A percentile compares a stretch with the other conserved stretches of the same genome.
Conservation (phyloP, 1,140 invertebrate genomes). For the Bicyclus anynana region DNA sequence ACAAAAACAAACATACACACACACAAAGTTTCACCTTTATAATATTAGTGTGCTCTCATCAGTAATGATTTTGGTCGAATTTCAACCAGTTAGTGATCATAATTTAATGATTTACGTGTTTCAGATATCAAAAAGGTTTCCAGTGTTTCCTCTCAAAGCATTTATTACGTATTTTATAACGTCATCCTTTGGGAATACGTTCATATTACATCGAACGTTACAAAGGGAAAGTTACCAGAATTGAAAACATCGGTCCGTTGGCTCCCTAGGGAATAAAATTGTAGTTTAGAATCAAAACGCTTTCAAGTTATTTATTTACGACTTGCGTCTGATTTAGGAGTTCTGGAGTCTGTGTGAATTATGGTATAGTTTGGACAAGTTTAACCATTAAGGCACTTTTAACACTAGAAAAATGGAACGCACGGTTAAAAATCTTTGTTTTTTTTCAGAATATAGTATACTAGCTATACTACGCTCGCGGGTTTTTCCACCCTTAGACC, state of each 20-base stretch:
- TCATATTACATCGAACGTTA: neutral
- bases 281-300: conserved; percentile 1
- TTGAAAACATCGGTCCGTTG: neutral
- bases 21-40: too few relatives aligned
- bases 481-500: too few relatives aligned
- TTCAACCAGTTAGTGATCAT: too few relatives aligned
- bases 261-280: neutral
- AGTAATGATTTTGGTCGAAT: too few relatives aligned
- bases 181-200: neutral
- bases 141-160: too few relatives aligned
- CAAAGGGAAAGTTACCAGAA: neutral
- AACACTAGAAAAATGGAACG: neutral
- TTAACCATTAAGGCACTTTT: neutral
- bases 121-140: too few relatives aligned
- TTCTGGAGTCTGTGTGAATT: conserved; percentile 15
- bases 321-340: conserved; percentile 13
- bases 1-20: too few relatives aligned
- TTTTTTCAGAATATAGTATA: too few relatives aligned
- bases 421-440: neutral
- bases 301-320: conserved; percentile 31
- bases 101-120: too few relatives aligned
- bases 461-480: too few relatives aligned
- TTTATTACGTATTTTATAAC: neutral
- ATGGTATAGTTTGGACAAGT: conserved; percentile 6
- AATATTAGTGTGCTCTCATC: too few relatives aligned